Base-by-base conservation (phyloP, 1,140 invertebrate species). In the Macrobrachium nipponense region DNA sequence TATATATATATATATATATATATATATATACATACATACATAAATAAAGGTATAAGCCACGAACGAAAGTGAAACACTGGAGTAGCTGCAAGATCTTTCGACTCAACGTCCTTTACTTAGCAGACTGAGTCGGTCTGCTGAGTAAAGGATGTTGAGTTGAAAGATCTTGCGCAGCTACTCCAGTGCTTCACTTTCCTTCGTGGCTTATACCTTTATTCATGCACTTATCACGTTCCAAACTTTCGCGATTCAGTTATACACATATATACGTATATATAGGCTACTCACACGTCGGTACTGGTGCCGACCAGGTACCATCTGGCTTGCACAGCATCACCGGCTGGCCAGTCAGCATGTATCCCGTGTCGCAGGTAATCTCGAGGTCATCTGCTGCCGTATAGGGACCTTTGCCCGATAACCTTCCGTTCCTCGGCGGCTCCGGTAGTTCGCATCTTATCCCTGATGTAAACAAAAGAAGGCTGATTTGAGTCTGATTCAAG, bases 271-370 rank as follows among this genome's bases (percentile, higher is more conserved):
- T 62, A 62, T 6, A 79, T 18, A 64, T 10, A 18, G 0, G 18
- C 8, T n/a, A 93, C 93, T 94, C 91, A 95, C 97, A 98, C 91
- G 95, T 96, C 36, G 97, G 96, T 36, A 95, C 92, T 43, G 94
- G 93, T 83, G 95, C 94, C 58, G 95, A 96, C 97, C 97, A 98
- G 76, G 95, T 92, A 36, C 96, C 96, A 91, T 94, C 96, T 90
- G 97, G 96, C 92, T 96, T 95, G 91, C 97, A 98, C 18, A 95
- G 94, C 64, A 96, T 93, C 88, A 96, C 95, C 11, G 95, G 94
- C 90, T 95, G 93, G 6, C 96, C 96, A 90, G 96, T 95, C 92
- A 97, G 94, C 93, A 97, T 96, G 91, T 94, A 97, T 80, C 96
- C 95, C 70, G 95, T 94, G 91, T 96, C 94, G 91, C 97, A 98